These are phyloP conservation scores for Thamnophis sirtalis DNA, from an alignment of 2,113 vertebrate genomes.

Conservation along the genomic window DNA sequence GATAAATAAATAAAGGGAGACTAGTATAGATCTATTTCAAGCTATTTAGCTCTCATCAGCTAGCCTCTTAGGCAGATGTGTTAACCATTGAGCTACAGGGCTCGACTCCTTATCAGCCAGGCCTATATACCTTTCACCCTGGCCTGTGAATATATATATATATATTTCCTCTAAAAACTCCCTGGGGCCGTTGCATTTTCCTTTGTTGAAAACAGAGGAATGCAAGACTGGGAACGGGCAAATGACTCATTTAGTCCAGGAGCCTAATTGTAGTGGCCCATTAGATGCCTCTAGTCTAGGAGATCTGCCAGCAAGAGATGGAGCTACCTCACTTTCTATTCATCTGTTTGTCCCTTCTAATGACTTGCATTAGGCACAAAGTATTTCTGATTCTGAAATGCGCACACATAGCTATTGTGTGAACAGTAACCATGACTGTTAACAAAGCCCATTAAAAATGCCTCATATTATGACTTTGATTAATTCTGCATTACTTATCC, in stretches of 20 bases:
- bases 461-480: neutral
- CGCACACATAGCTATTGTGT: neutral
- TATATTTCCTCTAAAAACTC: neutral
- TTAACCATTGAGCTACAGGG: too few relatives aligned
- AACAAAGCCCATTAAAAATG: neutral
- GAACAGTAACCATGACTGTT: neutral
- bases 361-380: neutral
- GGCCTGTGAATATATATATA: too few relatives aligned
- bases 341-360: neutral
- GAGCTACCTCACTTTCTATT: neutral
- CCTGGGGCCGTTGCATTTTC: neutral
- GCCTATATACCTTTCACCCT: too few relatives aligned
- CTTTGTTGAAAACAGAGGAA: neutral
- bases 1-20: too few relatives aligned
- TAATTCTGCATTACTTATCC: neutral
- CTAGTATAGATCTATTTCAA: too few relatives aligned
- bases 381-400: neutral
- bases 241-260: neutral
- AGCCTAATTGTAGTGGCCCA: neutral
- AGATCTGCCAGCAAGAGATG: neutral
- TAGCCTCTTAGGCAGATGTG: too few relatives aligned
- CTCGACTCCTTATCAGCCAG: too few relatives aligned
- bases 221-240: neutral
- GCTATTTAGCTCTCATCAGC: too few relatives aligned
- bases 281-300: neutral